Percentiles rank a stretch among this genome's conserved stretches.
Evolutionary conservation across 2,888 invertebrate species (phyloP).

Genomic region (Pycnomerus fuliginosus): DNA sequence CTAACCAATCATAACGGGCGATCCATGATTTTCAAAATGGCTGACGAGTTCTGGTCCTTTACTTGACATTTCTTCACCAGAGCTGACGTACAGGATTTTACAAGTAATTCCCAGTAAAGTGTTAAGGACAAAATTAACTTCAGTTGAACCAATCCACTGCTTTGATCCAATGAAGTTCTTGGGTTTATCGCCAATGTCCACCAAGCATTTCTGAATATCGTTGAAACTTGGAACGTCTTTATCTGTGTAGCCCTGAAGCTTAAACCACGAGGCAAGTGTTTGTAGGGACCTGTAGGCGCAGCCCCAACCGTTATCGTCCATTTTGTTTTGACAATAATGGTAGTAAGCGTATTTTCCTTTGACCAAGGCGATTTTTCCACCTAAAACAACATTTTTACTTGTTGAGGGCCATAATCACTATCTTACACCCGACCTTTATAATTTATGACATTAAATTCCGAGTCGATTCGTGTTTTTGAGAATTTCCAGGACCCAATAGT

Average conservation of each 20-base stretch:
- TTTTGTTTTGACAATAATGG: slow-evolving; percentile 94
- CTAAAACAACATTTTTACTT: too few species aligned
- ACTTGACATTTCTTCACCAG: slow-evolving; percentile 78
- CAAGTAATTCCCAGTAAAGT: slow-evolving; percentile 73
- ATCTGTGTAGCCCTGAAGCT: slow-evolving; percentile 78
- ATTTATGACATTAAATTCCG: too few species aligned
- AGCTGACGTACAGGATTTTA: slow-evolving; percentile 81
- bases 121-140: slow-evolving; percentile 91
- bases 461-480: too few species aligned
- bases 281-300: slow-evolving; percentile 98
- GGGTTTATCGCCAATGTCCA: slow-evolving; percentile 92
- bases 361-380: slow-evolving; percentile 62
- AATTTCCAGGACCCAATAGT: too few species aligned
- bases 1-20: slow-evolving; percentile 96
- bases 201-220: slow-evolving; percentile 92
- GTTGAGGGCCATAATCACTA: too few species aligned
- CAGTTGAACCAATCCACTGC: slow-evolving; percentile 98
- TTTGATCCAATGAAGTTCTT: slow-evolving; percentile 82
- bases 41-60: slow-evolving; percentile 79
- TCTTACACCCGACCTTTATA: too few species aligned
- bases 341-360: slow-evolving; percentile 89
- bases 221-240: slow-evolving; percentile 75
- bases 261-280: slow-evolving; percentile 95
- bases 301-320: slow-evolving; percentile 98
- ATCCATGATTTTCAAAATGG: slow-evolving; percentile 92